Evolutionary conservation across 35 echinoderm and acorn worm species (phyloP), one percentile per base, ranked within the genome.

Genomic region (Apostichopus californicus): DNA sequence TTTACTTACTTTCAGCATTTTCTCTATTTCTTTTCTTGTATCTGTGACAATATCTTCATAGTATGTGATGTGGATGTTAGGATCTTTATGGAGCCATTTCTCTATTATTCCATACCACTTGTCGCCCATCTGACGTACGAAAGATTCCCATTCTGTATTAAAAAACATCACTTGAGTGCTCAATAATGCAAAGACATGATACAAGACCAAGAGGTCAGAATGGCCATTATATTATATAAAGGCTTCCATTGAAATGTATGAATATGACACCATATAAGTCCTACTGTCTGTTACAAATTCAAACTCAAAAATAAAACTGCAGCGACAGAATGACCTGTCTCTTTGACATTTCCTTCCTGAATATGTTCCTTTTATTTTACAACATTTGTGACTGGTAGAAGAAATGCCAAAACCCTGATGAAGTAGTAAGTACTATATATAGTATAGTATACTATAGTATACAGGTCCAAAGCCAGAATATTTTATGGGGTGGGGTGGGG

Each of bases 51-150:
- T 78, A 26, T 91, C 56, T 56, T 91, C 89, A 57, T 91, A 91
- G 53, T 91, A 91, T 7, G 77, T 73, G 22, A 91, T 79, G 54
- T 78, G 89, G 20, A 91, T 56, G 52, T 79, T 91, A 18, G 34
- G 71, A n/a, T 91, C 77, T 22, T 55, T 79, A 7, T 14, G 52
- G 1, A 91, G 89, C 89, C 89, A 91, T 22, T 91, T 91, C 11
- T 91, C 89, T 56, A 91, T 59, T 60, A 91, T 61, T 78, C 72
- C 46, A 12, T 56, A 59, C 89, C 89, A 91, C 25, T 91, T 91
- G 5, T 91, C 89, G 6, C 72, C 77, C 56, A 57, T 91, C 72
- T 79, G 53, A 8, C 53, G 28, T 9, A 91, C 89, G 79, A 91
- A 91, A 5, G 7, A 11, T 21, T 23, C 18, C 89, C 89, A 91